Evolutionary conservation across 2,113 vertebrate genomes (phyloP), one percentile per base, ranked within the genome.

Genomic region (Eclectus roratus): DNA sequence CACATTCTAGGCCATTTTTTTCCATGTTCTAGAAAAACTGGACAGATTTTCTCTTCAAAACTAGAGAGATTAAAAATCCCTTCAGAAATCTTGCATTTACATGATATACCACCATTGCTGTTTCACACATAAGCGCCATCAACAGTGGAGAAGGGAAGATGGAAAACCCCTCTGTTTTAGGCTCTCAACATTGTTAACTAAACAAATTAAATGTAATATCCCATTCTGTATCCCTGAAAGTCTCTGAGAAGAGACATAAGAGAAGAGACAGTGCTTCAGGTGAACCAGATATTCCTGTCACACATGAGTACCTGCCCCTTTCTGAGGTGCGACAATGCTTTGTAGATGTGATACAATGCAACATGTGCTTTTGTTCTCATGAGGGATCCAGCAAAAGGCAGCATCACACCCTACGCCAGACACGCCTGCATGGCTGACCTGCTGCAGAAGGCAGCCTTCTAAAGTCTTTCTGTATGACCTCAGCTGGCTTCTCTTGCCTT

Each of bases 361-460:
- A 46, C 0, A 0, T 7, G 13, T 17, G 58, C 50, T 78, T 71
- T 52, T 6, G 0, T 24, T 49, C 39, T 79, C 14, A 5, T 7
- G 5, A 53, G 37, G 41, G 52, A 64, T 33, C 8, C n/a, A 58
- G 33, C 4, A n/a, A 44, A 33, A 69, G 13, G 55, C 53, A 91
- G 33, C 12, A 63, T 52, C 5, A 2, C 4, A 2, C 8, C 28
- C 29, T 17, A 11, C 1, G 24, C 39, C 20, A 9, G 0, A 17
- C n/a, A 58, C 7, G 7, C 31, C 72, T 25, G 55, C 17, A 15
- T 2, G 11, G 33, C 47, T 71, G 56, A 17, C 16, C 89, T 39
- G 49, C 50, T 74, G 46, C 80, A 23, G 70, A n/a, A 78, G 43
- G 33, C 14, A 13, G 68, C 37, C 71, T 60, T 21, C 53, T 71